A percentile compares a stretch with the other conserved stretches of the same genome.
phyloP scores from a whole-genome alignment of 2,888 invertebrate genomes.

The Julus scanicus region DNA sequence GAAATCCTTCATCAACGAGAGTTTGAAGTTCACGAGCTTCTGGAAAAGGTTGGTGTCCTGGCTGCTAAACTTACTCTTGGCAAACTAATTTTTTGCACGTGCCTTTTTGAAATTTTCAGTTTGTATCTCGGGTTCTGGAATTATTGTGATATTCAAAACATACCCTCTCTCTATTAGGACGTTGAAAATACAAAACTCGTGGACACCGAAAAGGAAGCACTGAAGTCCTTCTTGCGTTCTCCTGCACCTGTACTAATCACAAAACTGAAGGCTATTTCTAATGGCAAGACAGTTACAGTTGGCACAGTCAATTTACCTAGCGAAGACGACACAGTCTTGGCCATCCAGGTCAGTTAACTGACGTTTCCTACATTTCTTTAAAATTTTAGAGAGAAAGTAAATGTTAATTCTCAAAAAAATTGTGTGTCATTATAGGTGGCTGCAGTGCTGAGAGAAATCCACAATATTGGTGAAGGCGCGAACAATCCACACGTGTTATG shows the following conservation, averaged over 20 bases:
- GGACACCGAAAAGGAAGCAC: constrained; percentile 32
- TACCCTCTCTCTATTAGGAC: constrained; percentile 43
- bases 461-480: constrained; percentile 27
- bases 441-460: constrained; percentile 44
- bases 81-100: neutral
- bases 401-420: neutral
- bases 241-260: constrained; percentile 53
- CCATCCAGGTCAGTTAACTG: neutral
- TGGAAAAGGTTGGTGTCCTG: constrained; percentile 48
- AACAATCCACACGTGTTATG: constrained; percentile 50
- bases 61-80: too few relatives aligned
- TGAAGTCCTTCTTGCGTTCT: constrained; percentile 49
- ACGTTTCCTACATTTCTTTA: neutral
- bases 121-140: too few relatives aligned
- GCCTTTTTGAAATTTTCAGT: neutral
- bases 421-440: neutral
- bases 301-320: constrained; percentile 36
- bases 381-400: neutral
- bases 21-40: constrained; percentile 48
- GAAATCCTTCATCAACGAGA: constrained; percentile 51
- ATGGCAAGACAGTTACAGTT: constrained; percentile 42
- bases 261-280: constrained; percentile 44
- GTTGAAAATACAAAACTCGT: neutral
- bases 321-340: constrained; percentile 26
- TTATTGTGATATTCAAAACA: too few relatives aligned